Percentiles rank a stretch among this genome's conserved stretches.
Conservation (phyloP, 30 jellyfish, hydroid and myxozoan genomes). For the Catostylus mosaicus region DNA sequence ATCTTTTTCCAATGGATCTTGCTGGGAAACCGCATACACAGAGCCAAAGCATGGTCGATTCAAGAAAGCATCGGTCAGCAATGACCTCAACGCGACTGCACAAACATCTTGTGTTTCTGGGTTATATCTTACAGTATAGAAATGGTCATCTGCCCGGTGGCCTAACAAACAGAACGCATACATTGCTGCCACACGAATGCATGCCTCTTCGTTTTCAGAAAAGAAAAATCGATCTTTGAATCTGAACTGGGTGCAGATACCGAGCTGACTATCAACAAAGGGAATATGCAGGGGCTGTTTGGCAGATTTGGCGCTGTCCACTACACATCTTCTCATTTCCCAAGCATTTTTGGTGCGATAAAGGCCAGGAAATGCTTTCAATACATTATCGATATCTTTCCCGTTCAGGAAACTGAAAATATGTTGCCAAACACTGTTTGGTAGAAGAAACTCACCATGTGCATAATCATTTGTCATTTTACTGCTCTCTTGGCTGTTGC, state of each 20-base stretch:
- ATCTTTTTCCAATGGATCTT: constrained; percentile 1
- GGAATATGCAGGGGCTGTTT: no score
- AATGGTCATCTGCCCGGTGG: constrained; percentile 32
- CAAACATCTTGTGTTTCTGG: constrained; percentile 48
- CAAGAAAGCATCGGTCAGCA: constrained; percentile 28
- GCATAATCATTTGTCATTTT: neutral
- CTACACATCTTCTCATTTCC: no score
- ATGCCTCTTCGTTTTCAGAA: no score
- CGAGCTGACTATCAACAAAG: no score
- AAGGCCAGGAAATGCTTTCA: no score
- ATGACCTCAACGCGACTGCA: constrained; percentile 35
- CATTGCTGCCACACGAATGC: constrained; percentile 78
- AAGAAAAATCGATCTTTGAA: no score
- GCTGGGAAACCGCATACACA: constrained; percentile 40
- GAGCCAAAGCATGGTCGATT: constrained; percentile 52
- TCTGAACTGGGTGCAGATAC: no score
- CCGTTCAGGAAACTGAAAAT: constrained; percentile 38
- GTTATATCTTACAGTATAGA: constrained; percentile 54
- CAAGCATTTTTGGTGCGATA: no score
- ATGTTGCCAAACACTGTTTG: constrained; percentile 55
- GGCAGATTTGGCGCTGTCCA: no score
- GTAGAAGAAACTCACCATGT: constrained; percentile 4
- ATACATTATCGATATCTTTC: constrained; percentile 22
- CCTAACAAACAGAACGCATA: constrained; percentile 67
- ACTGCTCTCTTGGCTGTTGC: neutral